Evolutionary conservation across 2,797 vertebrate species (phyloP), one percentile per base, ranked within the genome.

Genomic region (Salmo trutta): DNA sequence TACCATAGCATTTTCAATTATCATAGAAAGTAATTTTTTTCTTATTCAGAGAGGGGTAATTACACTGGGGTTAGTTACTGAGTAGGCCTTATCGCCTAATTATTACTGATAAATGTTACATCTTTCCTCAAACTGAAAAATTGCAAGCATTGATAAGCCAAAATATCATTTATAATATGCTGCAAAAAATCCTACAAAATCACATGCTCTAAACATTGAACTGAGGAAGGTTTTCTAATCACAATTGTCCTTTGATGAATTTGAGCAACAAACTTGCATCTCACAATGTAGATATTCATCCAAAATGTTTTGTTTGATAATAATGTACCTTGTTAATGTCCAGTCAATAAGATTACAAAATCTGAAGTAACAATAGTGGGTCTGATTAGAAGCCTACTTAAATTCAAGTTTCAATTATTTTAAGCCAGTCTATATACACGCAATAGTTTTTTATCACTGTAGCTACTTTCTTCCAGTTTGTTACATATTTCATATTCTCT

Each of bases 91-190:
- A 36, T 77, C 24, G 68, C 12, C 70, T 71, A 87, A 75, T 78
- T 84, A 83, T 74, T 41, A 81, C 79, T 47, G 70, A 79, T 75
- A 77, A 86, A 84, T 94, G 90, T 93, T 83, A 93, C 90, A 91
- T 91, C 88, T 92, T 91, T 81, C 89, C 92, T 92, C 92, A 90
- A 93, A 92, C 93, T 85, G 88, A 93, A 90, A 93, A 92, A 92
- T 87, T 87, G 91, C 94, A 95, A 95, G 94, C 93, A 92, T 88
- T 88, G 91, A 91, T 91, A 90, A n/a, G 10, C 12, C 87, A 93
- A 91, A 87, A 82, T 88, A 85, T 90, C 88, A 92, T 91, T 86
- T 84, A 87, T 85, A 88, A 85, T 83, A 82, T 88, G 93, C 88
- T 89, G 85, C 88, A 89, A 68, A 82, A 82, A 69, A 81, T 79